Evolutionary conservation across 2,113 vertebrate species (phyloP).

Genomic region (Rafetus swinhoei): DNA sequence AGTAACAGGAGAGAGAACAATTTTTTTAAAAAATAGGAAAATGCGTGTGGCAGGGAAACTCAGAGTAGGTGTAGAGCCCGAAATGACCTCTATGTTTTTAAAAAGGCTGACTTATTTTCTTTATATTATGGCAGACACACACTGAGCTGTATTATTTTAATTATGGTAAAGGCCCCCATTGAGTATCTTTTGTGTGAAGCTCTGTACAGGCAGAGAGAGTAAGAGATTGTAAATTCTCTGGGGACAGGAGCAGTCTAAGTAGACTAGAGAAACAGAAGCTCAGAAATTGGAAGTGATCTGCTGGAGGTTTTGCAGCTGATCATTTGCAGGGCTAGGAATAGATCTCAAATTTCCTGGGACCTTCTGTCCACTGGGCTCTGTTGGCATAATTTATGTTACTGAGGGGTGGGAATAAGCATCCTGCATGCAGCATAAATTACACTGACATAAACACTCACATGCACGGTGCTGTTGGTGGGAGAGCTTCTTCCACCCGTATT

Average conservation of each 20-base stretch:
- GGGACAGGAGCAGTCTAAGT: not conserved
- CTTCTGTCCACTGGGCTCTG: no score
- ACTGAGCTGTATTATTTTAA: not conserved
- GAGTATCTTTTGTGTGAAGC: not conserved
- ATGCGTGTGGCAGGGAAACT: not conserved
- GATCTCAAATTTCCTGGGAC: not conserved
- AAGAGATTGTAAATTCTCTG: not conserved
- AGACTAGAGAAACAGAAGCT: not conserved
- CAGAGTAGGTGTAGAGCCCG: not conserved
- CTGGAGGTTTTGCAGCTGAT: not conserved
- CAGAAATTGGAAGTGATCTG: not conserved
- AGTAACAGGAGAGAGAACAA: not conserved
- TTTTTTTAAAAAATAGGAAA: not conserved
- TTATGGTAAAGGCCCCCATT: not conserved
- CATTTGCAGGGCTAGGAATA: not conserved
- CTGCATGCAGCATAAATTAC: no score
- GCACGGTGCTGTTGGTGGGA: no score
- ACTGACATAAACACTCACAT: no score
- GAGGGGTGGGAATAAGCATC: no score
- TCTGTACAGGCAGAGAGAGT: not conserved
- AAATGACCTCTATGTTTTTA: not conserved
- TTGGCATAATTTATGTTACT: no score
- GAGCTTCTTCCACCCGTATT: no score
- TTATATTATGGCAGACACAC: not conserved
- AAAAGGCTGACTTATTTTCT: not conserved